A percentile compares a stretch with the other conserved stretches of the same genome.
Evolutionary conservation across 64 coral and sea anemone species (phyloP).

Genomic region (Porites lutea): DNA sequence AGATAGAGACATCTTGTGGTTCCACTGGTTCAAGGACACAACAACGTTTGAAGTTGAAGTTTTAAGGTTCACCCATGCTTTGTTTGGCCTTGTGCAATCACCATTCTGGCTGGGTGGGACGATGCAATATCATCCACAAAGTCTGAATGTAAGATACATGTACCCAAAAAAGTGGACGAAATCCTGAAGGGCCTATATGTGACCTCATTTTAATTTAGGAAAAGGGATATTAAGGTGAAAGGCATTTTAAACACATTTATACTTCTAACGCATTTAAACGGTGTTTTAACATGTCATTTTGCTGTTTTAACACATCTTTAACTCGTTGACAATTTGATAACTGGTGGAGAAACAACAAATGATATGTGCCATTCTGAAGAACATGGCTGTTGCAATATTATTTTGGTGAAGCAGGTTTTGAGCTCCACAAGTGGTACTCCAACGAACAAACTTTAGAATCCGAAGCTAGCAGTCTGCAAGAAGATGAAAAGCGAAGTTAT

Average conservation of each 20-base stretch:
- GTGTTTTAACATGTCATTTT: no score
- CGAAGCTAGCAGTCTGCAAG: not conserved
- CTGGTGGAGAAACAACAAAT: slow-evolving; percentile 41
- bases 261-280: no score
- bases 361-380: slow-evolving; percentile 24
- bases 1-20: slow-evolving; percentile 22
- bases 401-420: slow-evolving; percentile 21
- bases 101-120: slow-evolving; percentile 48
- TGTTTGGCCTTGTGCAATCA: slow-evolving; percentile 63
- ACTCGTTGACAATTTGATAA: slow-evolving; percentile 70
- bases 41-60: not conserved
- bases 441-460: not conserved
- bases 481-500: slow-evolving; percentile 13
- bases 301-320: no score
- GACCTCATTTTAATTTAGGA: no score
- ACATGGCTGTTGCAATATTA: slow-evolving; percentile 20
- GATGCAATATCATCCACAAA: slow-evolving; percentile 28
- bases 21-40: slow-evolving; percentile 44
- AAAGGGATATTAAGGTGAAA: no score
- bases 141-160: slow-evolving; percentile 7
- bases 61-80: slow-evolving; percentile 45
- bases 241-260: no score
- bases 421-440: slow-evolving; percentile 67
- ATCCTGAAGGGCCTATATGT: slow-evolving; percentile 56
- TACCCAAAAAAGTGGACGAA: slow-evolving; percentile 52